Base-by-base conservation (phyloP, 92 coral and sea anemone genomes). In the Epizoanthus illoricatus region DNA sequence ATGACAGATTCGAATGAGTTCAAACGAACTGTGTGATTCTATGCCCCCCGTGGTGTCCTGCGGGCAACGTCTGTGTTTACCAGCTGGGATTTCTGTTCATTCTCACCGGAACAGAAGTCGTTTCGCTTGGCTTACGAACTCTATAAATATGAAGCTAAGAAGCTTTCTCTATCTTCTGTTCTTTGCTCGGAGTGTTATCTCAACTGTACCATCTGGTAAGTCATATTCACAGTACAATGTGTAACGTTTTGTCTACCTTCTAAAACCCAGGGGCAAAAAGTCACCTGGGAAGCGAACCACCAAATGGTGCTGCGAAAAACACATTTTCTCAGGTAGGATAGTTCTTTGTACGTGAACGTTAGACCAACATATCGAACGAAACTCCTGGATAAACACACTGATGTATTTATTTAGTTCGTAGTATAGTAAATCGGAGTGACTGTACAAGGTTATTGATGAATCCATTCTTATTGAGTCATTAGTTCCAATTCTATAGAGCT, bases 91-190 rank as follows among this genome's bases (percentile, higher is more conserved):
- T 74, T 11, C 28, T 20, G 17, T 21, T 40, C 62, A 55, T 61
- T 56, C 64, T 54, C 79, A 52, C 20, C 45, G 33, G 79, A 74
- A 56, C 13, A 41, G 79, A 74, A 55, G 17, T 20, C 79, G 21
- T 74, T 74, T 74, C 65, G 57, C 79, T 54, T 5, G 33, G 63
- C 79, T 20, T 54, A 63, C n/a, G 79, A 55, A 56, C 65, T 63
- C 45, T 74, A 33, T 74, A 55, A 52, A 71, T 23, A 74, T 74
- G 79, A 55, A 55, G 57, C 40, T 74, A 54, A 74, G 57, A 74
- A 45, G 28, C 20, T 55, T 21, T 55, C 43, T 74, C 43, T 55
- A 74, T 63, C 40, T 74, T 55, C 79, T 74, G 79, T 8, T 74
- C n/a, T 61, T 24, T 23, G 79, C 23, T 74, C 65, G 57, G 63